Evolutionary conservation across 2,888 invertebrate genomes (phyloP).

Genomic region (Isoperla grammatica): DNA sequence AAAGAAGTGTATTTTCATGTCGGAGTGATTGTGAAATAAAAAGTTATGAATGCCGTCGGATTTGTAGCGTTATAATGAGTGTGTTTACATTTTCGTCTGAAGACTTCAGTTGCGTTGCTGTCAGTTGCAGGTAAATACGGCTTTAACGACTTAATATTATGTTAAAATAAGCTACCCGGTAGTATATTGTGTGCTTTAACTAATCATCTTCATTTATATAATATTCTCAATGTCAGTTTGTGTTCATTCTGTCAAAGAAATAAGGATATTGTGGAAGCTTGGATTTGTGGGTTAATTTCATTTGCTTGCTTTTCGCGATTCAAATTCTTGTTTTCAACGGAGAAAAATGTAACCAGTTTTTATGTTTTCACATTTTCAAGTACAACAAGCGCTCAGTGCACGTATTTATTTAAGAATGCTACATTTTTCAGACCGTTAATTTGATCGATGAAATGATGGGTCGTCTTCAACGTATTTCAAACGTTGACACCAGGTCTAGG

Average conservation of each 20-base stretch:
- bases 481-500: no score
- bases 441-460: no score
- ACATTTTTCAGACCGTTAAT: no score
- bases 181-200: background rate
- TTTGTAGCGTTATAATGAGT: conserved; percentile 50
- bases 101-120: conserved; percentile 58
- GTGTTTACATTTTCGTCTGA: conserved; percentile 72
- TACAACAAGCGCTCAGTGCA: no score
- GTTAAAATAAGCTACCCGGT: background rate
- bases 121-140: conserved; percentile 50
- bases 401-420: no score
- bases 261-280: background rate
- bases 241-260: background rate
- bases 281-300: background rate
- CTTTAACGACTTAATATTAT: background rate
- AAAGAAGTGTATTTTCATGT: conserved; percentile 31
- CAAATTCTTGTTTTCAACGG: no score
- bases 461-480: no score
- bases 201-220: background rate
- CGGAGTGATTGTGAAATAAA: background rate
- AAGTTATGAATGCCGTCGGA: conserved; percentile 43
- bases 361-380: no score
- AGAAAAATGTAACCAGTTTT: no score
- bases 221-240: background rate
- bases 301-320: background rate